Evolutionary conservation across 2,113 vertebrate species (phyloP).

Genomic region (Nibea albiflora): DNA sequence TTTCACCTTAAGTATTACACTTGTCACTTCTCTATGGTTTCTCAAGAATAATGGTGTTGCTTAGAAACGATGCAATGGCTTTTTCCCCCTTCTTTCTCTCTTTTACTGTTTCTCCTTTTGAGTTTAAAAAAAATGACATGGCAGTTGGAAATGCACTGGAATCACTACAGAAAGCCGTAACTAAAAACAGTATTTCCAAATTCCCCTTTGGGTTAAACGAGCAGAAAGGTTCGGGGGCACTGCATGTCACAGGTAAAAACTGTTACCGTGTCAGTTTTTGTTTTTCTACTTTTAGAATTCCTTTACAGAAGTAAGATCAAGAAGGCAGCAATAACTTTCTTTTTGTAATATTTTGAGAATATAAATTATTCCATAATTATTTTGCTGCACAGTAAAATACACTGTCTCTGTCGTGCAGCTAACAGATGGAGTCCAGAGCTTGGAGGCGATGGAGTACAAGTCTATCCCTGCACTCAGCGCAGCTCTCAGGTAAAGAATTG

Average conservation of each 20-base stretch:
- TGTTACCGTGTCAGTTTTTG: neutral
- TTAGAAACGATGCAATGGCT: conserved; percentile 58
- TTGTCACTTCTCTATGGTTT: conserved; percentile 49
- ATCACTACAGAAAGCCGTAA: neutral
- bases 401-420: conserved; percentile 74
- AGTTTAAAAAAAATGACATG: conserved; percentile 16
- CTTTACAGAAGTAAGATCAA: neutral
- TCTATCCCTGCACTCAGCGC: conserved; percentile 86
- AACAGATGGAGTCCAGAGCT: conserved; percentile 92
- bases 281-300: neutral
- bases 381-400: neutral
- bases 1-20: conserved; percentile 64
- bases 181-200: neutral
- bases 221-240: neutral
- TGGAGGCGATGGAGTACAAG: conserved; percentile 96
- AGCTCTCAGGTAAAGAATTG: conserved; percentile 67
- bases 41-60: conserved; percentile 62
- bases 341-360: neutral
- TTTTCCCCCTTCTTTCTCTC: neutral
- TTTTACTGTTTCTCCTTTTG: conserved; percentile 29
- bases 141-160: neutral
- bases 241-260: too few relatives aligned
- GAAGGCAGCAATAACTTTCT: neutral
- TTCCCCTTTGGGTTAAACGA: neutral
- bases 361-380: neutral